A percentile compares a stretch with the other conserved stretches of the same genome.
Evolutionary conservation across 2,888 invertebrate genomes (phyloP).

Genomic region (Drosophila siamana): DNA sequence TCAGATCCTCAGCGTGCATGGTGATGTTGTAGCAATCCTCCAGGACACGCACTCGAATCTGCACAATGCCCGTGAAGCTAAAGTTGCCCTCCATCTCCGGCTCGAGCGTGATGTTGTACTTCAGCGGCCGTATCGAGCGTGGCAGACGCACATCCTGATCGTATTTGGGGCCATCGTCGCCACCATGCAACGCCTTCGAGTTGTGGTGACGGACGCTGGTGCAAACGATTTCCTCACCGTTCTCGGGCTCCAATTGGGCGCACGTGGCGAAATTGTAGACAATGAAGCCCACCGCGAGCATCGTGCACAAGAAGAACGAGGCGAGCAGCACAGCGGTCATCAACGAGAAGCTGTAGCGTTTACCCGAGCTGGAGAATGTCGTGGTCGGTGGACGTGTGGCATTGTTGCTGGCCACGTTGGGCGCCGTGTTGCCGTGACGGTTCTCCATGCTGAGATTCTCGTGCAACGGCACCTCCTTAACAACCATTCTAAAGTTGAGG

Average conservation of each 20-base stretch:
- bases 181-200: constrained; percentile 47
- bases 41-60: constrained; percentile 88
- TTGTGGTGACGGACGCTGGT: constrained; percentile 71
- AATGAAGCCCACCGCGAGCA: constrained; percentile 90
- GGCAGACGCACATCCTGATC: constrained; percentile 90
- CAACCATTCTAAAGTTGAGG: constrained; percentile 70
- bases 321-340: constrained; percentile 88
- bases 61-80: constrained; percentile 91
- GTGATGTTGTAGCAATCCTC: constrained; percentile 88
- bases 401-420: constrained; percentile 22
- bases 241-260: constrained; percentile 84
- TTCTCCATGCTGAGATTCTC: constrained; percentile 78
- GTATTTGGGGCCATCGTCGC: constrained; percentile 62
- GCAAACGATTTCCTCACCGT: constrained; percentile 79
- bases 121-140: constrained; percentile 88
- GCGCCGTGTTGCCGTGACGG: constrained; percentile 44
- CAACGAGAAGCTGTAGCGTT: constrained; percentile 88
- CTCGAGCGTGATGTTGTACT: constrained; percentile 89
- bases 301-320: constrained; percentile 88
- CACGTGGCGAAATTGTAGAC: constrained; percentile 92
- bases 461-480: constrained; percentile 83
- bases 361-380: constrained; percentile 65
- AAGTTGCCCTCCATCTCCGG: constrained; percentile 93
- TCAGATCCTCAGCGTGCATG: constrained; percentile 90
- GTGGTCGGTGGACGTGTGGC: constrained; percentile 31